Conservation (phyloP, 2,113 vertebrate genomes). For the Hyaena hyaena region DNA sequence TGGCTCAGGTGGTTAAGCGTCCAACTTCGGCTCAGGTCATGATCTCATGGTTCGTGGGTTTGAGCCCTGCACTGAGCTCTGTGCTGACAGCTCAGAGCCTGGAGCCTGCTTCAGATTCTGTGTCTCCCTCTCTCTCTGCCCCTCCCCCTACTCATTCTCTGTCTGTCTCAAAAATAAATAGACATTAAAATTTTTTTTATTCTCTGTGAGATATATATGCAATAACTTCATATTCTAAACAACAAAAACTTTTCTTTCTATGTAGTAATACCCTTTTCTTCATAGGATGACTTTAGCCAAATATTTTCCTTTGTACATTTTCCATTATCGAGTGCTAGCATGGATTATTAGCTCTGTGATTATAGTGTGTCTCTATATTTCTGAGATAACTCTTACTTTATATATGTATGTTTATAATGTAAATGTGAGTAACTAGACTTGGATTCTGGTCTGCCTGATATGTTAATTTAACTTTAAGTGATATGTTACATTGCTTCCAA, state of each 20-base stretch:
- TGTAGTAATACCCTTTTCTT: slow-evolving; percentile 16
- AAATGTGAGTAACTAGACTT: neutral
- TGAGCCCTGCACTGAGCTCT: no score
- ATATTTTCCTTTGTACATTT: slow-evolving; percentile 7
- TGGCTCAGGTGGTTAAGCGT: no score
- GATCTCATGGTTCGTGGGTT: no score
- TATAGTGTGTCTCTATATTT: neutral
- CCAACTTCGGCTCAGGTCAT: no score
- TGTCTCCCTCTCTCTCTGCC: no score
- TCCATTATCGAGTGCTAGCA: neutral
- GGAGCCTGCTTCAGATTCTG: no score
- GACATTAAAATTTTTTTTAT: neutral
- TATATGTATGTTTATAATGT: neutral
- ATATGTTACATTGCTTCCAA: slow-evolving; percentile 3
- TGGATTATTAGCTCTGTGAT: neutral
- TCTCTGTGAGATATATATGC: neutral
- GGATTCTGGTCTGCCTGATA: neutral
- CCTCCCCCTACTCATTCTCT: no score
- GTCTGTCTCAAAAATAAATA: no score
- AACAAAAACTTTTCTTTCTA: neutral
- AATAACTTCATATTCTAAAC: slow-evolving; percentile 40
- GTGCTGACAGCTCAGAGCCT: no score
- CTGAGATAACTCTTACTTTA: slow-evolving; percentile 15
- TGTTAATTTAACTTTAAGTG: neutral
- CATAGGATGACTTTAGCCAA: neutral